These are phyloP conservation scores for Phacellophora camtschatica DNA, from an alignment of 30 jellyfish, hydroid and myxozoan genomes.

Conservation along the genomic window DNA sequence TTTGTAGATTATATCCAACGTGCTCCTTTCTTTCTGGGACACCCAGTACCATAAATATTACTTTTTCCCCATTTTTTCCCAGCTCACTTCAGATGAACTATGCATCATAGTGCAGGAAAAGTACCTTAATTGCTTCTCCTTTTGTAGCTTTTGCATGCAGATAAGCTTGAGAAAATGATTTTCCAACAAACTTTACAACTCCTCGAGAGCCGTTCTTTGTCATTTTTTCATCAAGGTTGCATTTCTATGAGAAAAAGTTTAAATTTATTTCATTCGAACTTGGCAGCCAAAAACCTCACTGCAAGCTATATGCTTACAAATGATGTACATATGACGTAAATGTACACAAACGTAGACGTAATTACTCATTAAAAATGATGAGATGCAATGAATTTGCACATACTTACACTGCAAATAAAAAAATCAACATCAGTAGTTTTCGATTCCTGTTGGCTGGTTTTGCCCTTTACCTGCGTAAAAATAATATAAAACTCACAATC, in stretches of 20 bases:
- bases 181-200: conserved; percentile 65
- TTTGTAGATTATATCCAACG: no score
- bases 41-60: no score
- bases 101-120: not conserved
- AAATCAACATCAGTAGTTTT: conserved; percentile 32
- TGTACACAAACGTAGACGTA: not conserved
- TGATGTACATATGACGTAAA: no score
- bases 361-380: not conserved
- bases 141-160: conserved; percentile 81
- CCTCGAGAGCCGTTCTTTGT: conserved; percentile 45
- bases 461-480: conserved; percentile 38
- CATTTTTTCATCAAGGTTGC: not conserved
- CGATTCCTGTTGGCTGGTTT: conserved; percentile 32
- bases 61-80: not conserved
- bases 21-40: not conserved
- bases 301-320: no score
- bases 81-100: not conserved
- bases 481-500: not conserved
- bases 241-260: conserved; percentile 23
- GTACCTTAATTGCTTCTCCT: conserved; percentile 82
- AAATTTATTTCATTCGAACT: no score
- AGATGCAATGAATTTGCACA: not conserved
- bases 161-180: conserved; percentile 57
- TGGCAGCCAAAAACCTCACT: no score
- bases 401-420: conserved; percentile 44